Evolutionary conservation across 2,113 vertebrate species (phyloP), one percentile per base, ranked within the genome.

Genomic region (Nannobrachium achirus): DNA sequence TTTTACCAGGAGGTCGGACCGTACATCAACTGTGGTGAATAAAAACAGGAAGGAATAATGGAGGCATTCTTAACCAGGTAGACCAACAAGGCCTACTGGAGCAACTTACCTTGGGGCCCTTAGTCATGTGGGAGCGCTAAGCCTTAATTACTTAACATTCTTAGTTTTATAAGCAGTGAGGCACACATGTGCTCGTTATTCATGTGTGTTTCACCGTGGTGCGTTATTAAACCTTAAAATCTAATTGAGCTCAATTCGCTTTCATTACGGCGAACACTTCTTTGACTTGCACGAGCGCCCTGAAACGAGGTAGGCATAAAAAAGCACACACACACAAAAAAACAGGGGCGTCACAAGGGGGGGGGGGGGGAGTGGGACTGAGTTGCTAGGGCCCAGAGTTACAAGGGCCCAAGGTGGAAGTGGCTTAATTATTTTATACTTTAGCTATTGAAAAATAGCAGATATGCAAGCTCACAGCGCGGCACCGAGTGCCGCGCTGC

Each of bases 161-260:
- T 49, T 73, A 59, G 69, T 79, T 79, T 79, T 68, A 61, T 58
- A 59, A 73, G 61, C 69, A 73, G 20, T 45, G 56, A 58, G 59
- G 38, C n/a, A 53, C 61, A 68, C 41, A 66, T 63, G 49, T 68
- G 58, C 41, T 59, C 58, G 62, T 73, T 73, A 42, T 73, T 52
- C 45, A 13, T 56, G 63, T 46, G 42, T 52, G 48, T 62, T 69
- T 63, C 59, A 66, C 46, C 20, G 40, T 15, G 18, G 38, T 2
- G 40, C 42, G 50, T 71, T 60, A 75, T 71, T 71, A 39, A 75
- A 69, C 64, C 56, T 42, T 71, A 42, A 66, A 62, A 65, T 52
- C 49, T 61, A 45, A 66, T 66, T 61, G 50, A 71, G 55, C 19
- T 40, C 39, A 65, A 61, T 61, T 65, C 44, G 11, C 13, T 53